phyloP scores from a whole-genome alignment of 2,113 vertebrate species.

The Scomber scombrus region DNA sequence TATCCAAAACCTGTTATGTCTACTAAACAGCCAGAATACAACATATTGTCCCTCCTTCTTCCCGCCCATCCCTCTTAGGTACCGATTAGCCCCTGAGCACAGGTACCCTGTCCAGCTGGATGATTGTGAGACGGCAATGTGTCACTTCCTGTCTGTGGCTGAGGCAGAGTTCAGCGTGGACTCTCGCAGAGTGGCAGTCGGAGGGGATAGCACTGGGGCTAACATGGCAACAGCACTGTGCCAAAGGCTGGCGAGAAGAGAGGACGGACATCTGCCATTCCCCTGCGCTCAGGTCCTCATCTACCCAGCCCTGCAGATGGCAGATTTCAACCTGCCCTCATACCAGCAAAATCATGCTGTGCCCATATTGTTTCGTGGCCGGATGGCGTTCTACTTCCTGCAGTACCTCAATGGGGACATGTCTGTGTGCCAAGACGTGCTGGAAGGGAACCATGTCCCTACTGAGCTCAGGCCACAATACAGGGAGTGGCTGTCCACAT shows the following conservation, averaged over 20 bases:
- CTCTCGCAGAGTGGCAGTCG: slow-evolving; percentile 79
- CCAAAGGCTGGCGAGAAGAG: slow-evolving; percentile 79
- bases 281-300: slow-evolving; percentile 90
- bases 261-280: slow-evolving; percentile 79
- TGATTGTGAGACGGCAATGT: slow-evolving; percentile 85
- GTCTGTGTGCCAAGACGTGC: slow-evolving; percentile 72
- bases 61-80: slow-evolving; percentile 76
- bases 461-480: slow-evolving; percentile 79
- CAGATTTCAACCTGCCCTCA: slow-evolving; percentile 90
- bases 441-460: slow-evolving; percentile 84
- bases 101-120: slow-evolving; percentile 79
- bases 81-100: slow-evolving; percentile 87
- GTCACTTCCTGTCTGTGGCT: slow-evolving; percentile 85
- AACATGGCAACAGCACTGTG: slow-evolving; percentile 83
- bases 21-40: not conserved
- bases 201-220: slow-evolving; percentile 89
- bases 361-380: slow-evolving; percentile 81
- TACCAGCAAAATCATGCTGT: slow-evolving; percentile 87
- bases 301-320: slow-evolving; percentile 85
- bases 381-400: slow-evolving; percentile 74
- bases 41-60: slow-evolving; percentile 22
- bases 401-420: slow-evolving; percentile 80
- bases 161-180: slow-evolving; percentile 84
- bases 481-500: slow-evolving; percentile 83
- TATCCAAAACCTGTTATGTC: not conserved